Conservation (phyloP, 2,113 vertebrate species). For the Zeus faber region DNA sequence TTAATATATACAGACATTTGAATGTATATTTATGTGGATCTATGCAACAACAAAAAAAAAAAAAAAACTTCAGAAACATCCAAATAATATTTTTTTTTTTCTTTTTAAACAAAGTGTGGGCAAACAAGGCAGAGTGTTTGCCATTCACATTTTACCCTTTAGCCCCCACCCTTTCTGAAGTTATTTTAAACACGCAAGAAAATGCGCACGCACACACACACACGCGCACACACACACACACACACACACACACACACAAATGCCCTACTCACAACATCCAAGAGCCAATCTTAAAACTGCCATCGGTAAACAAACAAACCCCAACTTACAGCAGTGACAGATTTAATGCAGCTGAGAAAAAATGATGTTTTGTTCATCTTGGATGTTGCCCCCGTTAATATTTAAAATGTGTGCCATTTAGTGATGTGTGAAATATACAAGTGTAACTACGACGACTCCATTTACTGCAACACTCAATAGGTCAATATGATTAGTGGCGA, state of each 20-base stretch:
- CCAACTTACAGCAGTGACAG: constrained; percentile 80
- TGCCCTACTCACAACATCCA: constrained; percentile 68
- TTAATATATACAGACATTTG: constrained; percentile 65
- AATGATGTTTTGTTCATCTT: constrained; percentile 43
- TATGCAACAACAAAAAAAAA: not conserved
- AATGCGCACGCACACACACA: constrained; percentile 36
- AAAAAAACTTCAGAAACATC: constrained; percentile 28
- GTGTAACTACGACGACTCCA: constrained; percentile 30
- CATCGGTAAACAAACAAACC: constrained; percentile 74
- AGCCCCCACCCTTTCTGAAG: constrained; percentile 44
- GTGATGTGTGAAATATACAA: constrained; percentile 35
- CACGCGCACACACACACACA: constrained; percentile 11
- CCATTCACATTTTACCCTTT: constrained; percentile 49
- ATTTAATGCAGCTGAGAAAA: constrained; percentile 53
- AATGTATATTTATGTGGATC: not conserved
- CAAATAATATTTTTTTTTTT: not conserved
- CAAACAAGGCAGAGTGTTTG: constrained; percentile 60
- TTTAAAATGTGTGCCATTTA: constrained; percentile 26
- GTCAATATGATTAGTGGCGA: constrained; percentile 30
- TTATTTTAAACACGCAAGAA: constrained; percentile 59
- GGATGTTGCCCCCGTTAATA: constrained; percentile 23
- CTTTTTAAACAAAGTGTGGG: constrained; percentile 29
- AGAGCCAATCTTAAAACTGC: constrained; percentile 63
- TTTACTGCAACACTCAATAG: constrained; percentile 32
- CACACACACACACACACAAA: constrained; percentile 50